Base-by-base conservation (phyloP, 2,113 vertebrate genomes). In the Callionymus lyra region DNA sequence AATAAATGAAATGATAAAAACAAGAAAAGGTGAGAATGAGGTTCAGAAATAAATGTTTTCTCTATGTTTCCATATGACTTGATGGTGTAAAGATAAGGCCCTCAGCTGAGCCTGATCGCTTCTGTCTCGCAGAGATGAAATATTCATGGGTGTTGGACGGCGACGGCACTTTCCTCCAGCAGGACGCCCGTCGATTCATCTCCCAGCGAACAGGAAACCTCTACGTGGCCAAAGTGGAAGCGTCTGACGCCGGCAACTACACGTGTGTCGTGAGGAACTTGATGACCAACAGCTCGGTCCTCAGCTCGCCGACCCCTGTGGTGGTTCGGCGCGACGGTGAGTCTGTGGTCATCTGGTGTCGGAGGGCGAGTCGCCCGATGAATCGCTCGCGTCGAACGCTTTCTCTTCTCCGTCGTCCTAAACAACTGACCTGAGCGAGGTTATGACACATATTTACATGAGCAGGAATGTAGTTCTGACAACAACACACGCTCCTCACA, bases 171-270 rank as follows among this genome's bases (percentile, higher is more conserved):
- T 51, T 81, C 1, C 75, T 91, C 2, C 73, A 79, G 39, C 86
- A 85, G 12, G 89, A 92, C 3, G 60, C 50, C 0, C 76, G 85
- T 0, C 72, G 84, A 12, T 95, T 93, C 9, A 78, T 93, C 8
- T 95, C 91, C 0, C 90, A 91, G 68, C 76, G 54, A 14, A 93
- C 89, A 0, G 91, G 89, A 1, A 89, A 88, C 49, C 63, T 92
- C 36, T 93, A 90, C 70, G 81, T 93, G 1, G 87, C 89, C 44
- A 94, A 93, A 71, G 87, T 91, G 6, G 87, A 92, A 43, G 72
- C 84, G 0, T 88, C 78, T 0, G 90, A 92, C 0, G 89, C 81
- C 0, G 89, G 88, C 15, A 93, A 87, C 53, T 95, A 92, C 47
- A 91, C 84, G 0, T 92, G 92, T 1, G 73, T 64, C 1, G 77